Conservation (phyloP, 2,797 vertebrate genomes). For the Schizopygopsis malacanthus region DNA sequence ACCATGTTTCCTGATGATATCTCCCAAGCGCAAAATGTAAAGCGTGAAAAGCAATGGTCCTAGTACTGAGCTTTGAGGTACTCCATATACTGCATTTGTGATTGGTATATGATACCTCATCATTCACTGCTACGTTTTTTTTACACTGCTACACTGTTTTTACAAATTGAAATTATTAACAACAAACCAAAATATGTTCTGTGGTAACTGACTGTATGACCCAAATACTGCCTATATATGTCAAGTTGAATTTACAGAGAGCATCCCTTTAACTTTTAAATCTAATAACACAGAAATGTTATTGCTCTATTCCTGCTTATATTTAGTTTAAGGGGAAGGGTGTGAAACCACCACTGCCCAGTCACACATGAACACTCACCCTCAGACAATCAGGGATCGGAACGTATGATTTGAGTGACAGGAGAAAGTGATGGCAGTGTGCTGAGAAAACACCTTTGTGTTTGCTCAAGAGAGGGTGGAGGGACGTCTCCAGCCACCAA, state of each 20-base stretch:
- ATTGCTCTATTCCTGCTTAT: not conserved
- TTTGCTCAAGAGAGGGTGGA: constrained; percentile 65
- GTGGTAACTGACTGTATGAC: not conserved
- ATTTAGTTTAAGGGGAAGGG: not conserved
- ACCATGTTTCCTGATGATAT: not conserved
- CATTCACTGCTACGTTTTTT: not conserved
- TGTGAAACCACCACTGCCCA: constrained; percentile 32
- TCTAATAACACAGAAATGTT: not conserved
- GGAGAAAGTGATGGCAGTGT: constrained; percentile 73
- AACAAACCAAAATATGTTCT: not conserved
- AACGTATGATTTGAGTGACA: constrained; percentile 72
- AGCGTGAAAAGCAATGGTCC: not conserved
- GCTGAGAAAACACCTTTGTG: constrained; percentile 72
- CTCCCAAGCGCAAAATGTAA: not conserved
- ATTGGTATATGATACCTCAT: not conserved
- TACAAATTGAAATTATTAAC: not conserved
- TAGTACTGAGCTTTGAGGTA: not conserved
- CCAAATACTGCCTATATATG: not conserved
- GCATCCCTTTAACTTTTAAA: not conserved
- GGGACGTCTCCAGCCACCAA: constrained; percentile 39
- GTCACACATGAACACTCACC: constrained; percentile 52
- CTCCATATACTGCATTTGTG: not conserved
- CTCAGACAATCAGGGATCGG: constrained; percentile 21
- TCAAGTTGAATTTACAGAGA: not conserved
- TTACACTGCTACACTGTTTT: not conserved